Conservation (phyloP, 2,797 vertebrate species). For the Bradypodion pumilum region DNA sequence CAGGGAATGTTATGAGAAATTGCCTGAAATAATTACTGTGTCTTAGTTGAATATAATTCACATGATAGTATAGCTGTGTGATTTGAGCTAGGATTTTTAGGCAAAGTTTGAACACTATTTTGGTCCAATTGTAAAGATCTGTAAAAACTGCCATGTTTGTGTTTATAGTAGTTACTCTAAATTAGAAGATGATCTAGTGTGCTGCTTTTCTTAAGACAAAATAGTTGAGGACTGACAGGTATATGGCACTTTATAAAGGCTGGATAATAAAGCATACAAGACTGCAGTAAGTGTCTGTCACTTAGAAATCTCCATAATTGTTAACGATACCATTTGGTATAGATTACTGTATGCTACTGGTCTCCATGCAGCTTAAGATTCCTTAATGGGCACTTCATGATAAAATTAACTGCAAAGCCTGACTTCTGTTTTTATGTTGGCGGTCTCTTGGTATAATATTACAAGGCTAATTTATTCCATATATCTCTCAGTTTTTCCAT, state of each 20-base stretch:
- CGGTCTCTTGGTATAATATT: neutral
- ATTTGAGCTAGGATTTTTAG: neutral
- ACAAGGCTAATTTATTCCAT: slow-evolving; percentile 1
- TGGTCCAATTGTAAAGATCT: too few species aligned
- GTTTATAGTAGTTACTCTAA: neutral
- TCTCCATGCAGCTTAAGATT: neutral
- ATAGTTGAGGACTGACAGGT: neutral
- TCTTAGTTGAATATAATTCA: neutral
- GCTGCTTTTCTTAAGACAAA: neutral
- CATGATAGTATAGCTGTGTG: neutral
- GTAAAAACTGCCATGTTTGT: neutral
- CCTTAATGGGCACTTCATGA: neutral
- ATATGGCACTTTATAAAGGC: neutral
- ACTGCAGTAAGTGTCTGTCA: neutral
- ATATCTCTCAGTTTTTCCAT: neutral
- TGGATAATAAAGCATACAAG: neutral
- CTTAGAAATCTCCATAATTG: neutral
- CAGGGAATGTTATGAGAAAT: neutral
- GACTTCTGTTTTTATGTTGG: neutral
- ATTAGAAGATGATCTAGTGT: too few species aligned
- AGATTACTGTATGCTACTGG: neutral
- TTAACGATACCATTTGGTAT: neutral
- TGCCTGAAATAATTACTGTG: neutral
- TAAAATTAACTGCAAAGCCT: neutral
- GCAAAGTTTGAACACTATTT: neutral